Conservation (phyloP, 1,140 invertebrate genomes). For the Carposina sasakii region DNA sequence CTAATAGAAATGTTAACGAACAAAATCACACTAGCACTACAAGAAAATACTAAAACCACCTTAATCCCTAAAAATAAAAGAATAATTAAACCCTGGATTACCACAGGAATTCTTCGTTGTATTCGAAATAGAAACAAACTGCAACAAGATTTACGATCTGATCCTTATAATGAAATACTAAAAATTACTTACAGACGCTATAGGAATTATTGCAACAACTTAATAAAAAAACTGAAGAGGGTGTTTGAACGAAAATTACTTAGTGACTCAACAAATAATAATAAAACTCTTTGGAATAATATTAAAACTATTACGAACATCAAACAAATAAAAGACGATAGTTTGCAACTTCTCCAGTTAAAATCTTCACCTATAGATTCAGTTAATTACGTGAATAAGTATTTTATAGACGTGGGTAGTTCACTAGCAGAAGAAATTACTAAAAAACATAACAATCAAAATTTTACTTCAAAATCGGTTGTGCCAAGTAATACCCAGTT, state of each 20-base stretch:
- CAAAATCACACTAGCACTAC: background rate
- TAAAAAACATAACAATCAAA: background rate
- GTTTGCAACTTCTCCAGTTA: constrained; percentile 5
- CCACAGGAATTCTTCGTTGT: constrained; percentile 23
- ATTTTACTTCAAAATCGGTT: background rate
- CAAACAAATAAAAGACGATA: background rate
- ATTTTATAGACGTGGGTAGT: constrained; percentile 16
- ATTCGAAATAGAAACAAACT: constrained; percentile 20
- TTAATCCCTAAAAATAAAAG: constrained; percentile 1
- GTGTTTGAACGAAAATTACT: constrained; percentile 15
- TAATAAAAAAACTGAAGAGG: constrained; percentile 22
- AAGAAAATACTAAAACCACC: background rate
- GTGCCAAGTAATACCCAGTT: background rate
- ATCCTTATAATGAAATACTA: constrained; percentile 11
- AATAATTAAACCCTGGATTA: constrained; percentile 22
- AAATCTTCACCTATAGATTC: background rate
- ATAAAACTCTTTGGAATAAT: constrained; percentile 15
- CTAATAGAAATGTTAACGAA: background rate
- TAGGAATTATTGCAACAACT: constrained; percentile 23
- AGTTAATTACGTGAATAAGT: constrained; percentile 13
- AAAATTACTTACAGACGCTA: constrained; percentile 18
- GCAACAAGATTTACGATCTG: constrained; percentile 11
- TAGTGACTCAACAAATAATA: constrained; percentile 15
- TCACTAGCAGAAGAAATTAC: constrained; percentile 6
- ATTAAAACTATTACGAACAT: constrained; percentile 17